Conservation (phyloP, 2,113 vertebrate species). For the Ophthalmolycus amberensis region DNA sequence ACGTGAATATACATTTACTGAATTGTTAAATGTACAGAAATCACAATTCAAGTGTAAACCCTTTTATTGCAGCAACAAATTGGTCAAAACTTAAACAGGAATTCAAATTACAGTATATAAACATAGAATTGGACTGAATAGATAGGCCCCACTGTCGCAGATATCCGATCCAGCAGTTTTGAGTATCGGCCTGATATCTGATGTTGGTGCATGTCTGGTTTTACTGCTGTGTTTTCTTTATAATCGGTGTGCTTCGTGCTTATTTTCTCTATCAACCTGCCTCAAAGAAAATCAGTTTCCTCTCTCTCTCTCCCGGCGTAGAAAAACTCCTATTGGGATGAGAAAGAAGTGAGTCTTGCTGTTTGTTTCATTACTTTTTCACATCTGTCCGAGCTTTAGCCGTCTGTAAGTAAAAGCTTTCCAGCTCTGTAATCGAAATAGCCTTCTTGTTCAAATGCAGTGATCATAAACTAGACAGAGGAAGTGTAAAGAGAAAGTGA, state of each 20-base stretch:
- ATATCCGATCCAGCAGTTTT: too few species aligned
- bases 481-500: not conserved
- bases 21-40: too few species aligned
- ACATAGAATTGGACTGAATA: not conserved
- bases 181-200: too few species aligned
- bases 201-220: not conserved
- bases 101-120: not conserved
- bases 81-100: not conserved
- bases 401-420: conserved; percentile 33
- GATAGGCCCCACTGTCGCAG: too few species aligned
- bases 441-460: conserved; percentile 44
- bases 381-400: conserved; percentile 46
- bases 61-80: not conserved
- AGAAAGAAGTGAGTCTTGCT: conserved; percentile 85
- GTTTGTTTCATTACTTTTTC: conserved; percentile 66
- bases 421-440: conserved; percentile 21
- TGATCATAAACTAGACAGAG: conserved; percentile 20
- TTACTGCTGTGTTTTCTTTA: conserved; percentile 45
- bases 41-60: not conserved
- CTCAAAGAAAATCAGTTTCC: conserved; percentile 72
- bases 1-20: too few species aligned
- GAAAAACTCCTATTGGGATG: conserved; percentile 88
- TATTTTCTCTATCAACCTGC: conserved; percentile 50
- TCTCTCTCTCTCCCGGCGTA: conserved; percentile 76
- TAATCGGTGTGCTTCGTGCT: conserved; percentile 47